A percentile compares a stretch with the other conserved stretches of the same genome.
These are phyloP conservation scores for Xylocopa sonorina DNA, from an alignment of 1,140 invertebrate species.

Conservation along the genomic window DNA sequence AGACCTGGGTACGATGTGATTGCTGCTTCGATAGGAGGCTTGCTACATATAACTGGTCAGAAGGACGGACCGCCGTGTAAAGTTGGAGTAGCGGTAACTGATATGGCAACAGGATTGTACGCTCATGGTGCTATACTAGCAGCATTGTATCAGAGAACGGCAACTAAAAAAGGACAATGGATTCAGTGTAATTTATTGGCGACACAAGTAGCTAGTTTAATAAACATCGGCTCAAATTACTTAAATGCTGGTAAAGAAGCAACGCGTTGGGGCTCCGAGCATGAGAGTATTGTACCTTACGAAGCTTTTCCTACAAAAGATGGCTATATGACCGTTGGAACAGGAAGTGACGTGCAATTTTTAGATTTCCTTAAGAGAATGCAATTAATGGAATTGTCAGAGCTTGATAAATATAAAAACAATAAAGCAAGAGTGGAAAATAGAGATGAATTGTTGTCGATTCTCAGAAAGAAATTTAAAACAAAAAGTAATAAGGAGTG, in stretches of 20 bases:
- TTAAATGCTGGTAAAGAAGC: slow-evolving; percentile 92
- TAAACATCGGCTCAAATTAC: slow-evolving; percentile 95
- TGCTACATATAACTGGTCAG: slow-evolving; percentile 94
- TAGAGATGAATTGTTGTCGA: slow-evolving; percentile 86
- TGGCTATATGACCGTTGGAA: slow-evolving; percentile 92
- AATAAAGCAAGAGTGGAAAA: slow-evolving; percentile 91
- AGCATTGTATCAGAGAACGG: slow-evolving; percentile 90
- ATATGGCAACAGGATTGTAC: slow-evolving; percentile 95
- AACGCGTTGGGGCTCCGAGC: slow-evolving; percentile 92
- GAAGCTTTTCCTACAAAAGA: slow-evolving; percentile 92
- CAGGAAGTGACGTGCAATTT: slow-evolving; percentile 92
- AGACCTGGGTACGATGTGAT: slow-evolving; percentile 98
- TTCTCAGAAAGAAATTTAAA: slow-evolving; percentile 85
- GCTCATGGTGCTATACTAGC: slow-evolving; percentile 98
- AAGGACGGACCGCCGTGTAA: slow-evolving; percentile 93
- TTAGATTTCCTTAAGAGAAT: slow-evolving; percentile 86
- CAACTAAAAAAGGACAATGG: slow-evolving; percentile 93
- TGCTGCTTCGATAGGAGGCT: slow-evolving; percentile 94
- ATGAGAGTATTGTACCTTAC: slow-evolving; percentile 97
- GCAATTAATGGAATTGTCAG: slow-evolving; percentile 83
- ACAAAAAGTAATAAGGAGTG: slow-evolving; percentile 90
- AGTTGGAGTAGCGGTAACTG: slow-evolving; percentile 95
- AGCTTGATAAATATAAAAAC: slow-evolving; percentile 86
- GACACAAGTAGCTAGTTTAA: slow-evolving; percentile 93
- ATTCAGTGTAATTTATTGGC: slow-evolving; percentile 97